These are phyloP conservation scores for Pseudochirops cupreus DNA, from an alignment of 2,797 vertebrate species.

Conservation along the genomic window DNA sequence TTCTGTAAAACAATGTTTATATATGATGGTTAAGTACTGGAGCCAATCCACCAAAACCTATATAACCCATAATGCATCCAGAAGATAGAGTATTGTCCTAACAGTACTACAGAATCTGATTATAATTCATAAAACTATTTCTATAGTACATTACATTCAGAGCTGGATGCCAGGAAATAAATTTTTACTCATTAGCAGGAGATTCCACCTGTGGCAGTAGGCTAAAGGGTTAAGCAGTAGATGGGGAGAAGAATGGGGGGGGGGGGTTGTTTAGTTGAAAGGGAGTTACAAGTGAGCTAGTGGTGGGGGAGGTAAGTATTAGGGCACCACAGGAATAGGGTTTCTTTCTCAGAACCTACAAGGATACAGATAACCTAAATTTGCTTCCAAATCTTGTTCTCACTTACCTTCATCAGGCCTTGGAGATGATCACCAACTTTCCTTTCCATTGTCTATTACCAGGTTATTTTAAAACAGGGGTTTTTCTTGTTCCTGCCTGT, in stretches of 20 bases:
- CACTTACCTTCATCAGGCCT: neutral
- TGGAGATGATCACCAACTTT: neutral
- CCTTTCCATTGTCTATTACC: neutral
- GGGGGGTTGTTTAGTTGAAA: neutral
- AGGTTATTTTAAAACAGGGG: neutral
- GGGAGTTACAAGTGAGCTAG: neutral
- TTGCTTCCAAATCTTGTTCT: neutral
- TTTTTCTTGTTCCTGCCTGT: neutral
- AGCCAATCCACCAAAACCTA: neutral
- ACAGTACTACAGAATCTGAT: neutral
- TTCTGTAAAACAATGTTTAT: neutral
- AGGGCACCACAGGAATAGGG: neutral
- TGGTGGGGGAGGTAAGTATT: neutral
- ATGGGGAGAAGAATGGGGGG: neutral
- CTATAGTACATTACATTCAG: neutral
- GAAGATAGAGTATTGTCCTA: neutral
- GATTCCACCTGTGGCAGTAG: neutral
- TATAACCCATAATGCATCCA: neutral
- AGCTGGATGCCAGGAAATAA: neutral
- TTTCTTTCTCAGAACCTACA: neutral
- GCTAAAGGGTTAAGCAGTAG: neutral
- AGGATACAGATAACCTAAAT: neutral
- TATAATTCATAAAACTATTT: neutral
- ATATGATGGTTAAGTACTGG: neutral
- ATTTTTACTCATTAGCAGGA: neutral